Evolutionary conservation across 2,888 invertebrate species (phyloP).

Genomic region (Parapristionchus giblindavisi): DNA sequence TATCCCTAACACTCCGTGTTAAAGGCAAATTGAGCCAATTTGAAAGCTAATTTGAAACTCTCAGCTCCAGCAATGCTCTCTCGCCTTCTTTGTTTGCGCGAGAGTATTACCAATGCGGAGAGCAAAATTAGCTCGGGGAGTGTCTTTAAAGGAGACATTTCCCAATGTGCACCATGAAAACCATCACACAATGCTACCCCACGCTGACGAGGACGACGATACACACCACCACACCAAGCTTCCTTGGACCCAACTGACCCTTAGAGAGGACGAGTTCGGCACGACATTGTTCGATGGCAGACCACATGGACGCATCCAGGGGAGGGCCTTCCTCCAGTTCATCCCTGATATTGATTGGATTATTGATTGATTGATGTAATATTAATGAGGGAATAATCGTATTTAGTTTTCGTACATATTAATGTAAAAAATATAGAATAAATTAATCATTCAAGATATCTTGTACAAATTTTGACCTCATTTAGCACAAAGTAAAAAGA

Average conservation of each 20-base stretch:
- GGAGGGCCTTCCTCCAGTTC: slow-evolving; percentile 46
- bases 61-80: too few relatives aligned
- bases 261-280: slow-evolving; percentile 57
- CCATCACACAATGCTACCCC: too few relatives aligned
- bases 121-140: too few relatives aligned
- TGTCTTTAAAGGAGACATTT: slow-evolving; percentile 1
- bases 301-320: slow-evolving; percentile 59
- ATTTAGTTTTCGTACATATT: background rate
- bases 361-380: background rate
- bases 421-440: background rate
- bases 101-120: too few relatives aligned
- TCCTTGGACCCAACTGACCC: slow-evolving; percentile 40
- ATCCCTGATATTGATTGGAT: slow-evolving; percentile 13
- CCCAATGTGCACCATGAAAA: background rate
- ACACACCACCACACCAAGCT: background rate
- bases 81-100: too few relatives aligned
- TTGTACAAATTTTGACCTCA: background rate
- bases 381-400: background rate
- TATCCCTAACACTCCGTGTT: too few relatives aligned
- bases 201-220: background rate
- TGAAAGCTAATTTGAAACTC: too few relatives aligned
- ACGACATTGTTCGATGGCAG: slow-evolving; percentile 60
- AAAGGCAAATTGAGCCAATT: too few relatives aligned
- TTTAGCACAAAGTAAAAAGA: too few relatives aligned
- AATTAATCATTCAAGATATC: too few relatives aligned